A percentile compares a stretch with the other conserved stretches of the same genome.
Conservation (phyloP, 2,113 vertebrate species). For the Irena cyanogastra region DNA sequence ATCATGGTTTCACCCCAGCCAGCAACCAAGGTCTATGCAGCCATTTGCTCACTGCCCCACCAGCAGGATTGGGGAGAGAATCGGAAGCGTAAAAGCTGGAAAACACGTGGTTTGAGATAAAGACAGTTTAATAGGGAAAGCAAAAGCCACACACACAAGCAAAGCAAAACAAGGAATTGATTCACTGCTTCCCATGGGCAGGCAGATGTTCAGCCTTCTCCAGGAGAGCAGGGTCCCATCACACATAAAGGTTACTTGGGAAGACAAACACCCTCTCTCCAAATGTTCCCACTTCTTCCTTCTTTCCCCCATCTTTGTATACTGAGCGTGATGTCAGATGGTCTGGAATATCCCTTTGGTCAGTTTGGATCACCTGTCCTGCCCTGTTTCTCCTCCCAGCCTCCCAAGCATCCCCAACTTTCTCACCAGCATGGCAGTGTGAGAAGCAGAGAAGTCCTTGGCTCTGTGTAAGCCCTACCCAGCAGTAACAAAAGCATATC, state of each 20-base stretch:
- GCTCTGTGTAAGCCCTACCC: not conserved
- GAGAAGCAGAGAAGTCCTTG: not conserved
- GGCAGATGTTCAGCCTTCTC: not conserved
- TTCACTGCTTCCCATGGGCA: not conserved
- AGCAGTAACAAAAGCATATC: not conserved
- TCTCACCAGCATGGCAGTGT: not conserved
- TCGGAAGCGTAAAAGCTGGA: fast-evolving
- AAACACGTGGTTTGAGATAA: not conserved
- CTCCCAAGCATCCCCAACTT: not conserved
- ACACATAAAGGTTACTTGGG: fast-evolving
- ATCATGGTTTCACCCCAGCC: not conserved
- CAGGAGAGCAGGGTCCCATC: not conserved
- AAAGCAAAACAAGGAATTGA: not conserved
- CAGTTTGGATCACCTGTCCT: not conserved
- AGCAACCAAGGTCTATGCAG: not conserved
- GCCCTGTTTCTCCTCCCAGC: not conserved
- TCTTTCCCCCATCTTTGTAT: not conserved
- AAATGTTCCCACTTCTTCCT: not conserved
- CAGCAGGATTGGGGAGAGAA: fast-evolving
- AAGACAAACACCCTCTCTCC: not conserved
- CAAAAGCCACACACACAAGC: not conserved
- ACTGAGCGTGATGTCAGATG: not conserved
- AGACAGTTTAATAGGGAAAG: not conserved
- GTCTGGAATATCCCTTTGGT: not conserved
- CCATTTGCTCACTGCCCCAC: not conserved